These are phyloP conservation scores for Epinotia demarniana DNA, from an alignment of 2,888 invertebrate species.

Conservation along the genomic window DNA sequence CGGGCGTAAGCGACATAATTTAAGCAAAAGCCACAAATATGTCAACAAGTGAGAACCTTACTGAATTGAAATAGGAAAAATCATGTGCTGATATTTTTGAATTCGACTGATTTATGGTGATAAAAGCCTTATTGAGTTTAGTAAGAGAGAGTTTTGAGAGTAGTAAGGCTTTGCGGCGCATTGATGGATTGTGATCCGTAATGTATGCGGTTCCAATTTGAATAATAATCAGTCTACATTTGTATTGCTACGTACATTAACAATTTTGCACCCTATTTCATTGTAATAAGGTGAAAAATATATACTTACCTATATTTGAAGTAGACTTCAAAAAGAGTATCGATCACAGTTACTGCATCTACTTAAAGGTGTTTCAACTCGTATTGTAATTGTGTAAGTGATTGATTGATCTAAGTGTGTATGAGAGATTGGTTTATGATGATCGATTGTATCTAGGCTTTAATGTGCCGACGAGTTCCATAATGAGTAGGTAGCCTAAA, in stretches of 20 bases:
- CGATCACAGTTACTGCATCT: conserved; percentile 1
- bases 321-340: conserved; percentile 4
- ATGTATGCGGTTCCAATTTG: conserved; percentile 20
- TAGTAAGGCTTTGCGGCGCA: background rate
- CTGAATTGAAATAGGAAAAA: background rate
- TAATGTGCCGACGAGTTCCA: background rate
- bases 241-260: too few species aligned
- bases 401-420: conserved; percentile 13
- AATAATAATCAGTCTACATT: conserved; percentile 13
- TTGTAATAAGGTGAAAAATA: too few species aligned
- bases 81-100: background rate
- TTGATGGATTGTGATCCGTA: conserved; percentile 24
- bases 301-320: too few species aligned
- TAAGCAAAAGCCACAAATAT: too few species aligned
- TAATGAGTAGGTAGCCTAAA: background rate
- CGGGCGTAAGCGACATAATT: too few species aligned
- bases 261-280: too few species aligned
- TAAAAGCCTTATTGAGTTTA: background rate
- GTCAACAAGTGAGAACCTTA: background rate
- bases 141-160: background rate
- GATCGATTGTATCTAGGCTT: background rate
- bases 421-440: background rate
- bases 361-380: background rate
- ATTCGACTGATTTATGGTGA: background rate
- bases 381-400: conserved; percentile 12